Percentiles rank a stretch among this genome's conserved stretches.
These are phyloP conservation scores for Andrena flavipes DNA, from an alignment of 2,888 invertebrate genomes.

Conservation along the genomic window DNA sequence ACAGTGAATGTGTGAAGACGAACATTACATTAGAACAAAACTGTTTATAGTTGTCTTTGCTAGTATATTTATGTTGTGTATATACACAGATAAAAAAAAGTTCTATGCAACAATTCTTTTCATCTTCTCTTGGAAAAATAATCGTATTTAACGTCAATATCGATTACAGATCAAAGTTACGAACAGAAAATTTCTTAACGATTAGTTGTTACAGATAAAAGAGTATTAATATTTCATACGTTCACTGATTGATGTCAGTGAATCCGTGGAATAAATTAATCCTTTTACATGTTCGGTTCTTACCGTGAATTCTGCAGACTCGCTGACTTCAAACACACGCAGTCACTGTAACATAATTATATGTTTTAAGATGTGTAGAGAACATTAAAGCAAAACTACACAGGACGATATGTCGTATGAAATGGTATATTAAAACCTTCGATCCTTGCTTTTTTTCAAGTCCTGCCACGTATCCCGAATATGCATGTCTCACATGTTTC, in stretches of 20 bases:
- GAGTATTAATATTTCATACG: constrained; percentile 74
- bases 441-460: constrained; percentile 73
- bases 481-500: constrained; percentile 71
- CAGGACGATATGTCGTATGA: constrained; percentile 76
- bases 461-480: constrained; percentile 69
- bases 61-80: neutral
- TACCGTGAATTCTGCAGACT: constrained; percentile 69
- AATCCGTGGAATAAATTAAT: constrained; percentile 59
- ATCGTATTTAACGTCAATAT: neutral
- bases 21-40: constrained; percentile 28
- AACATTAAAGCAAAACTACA: constrained; percentile 78
- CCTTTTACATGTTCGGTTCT: constrained; percentile 42
- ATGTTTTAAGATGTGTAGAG: constrained; percentile 73
- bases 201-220: constrained; percentile 20
- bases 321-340: constrained; percentile 75
- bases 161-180: neutral
- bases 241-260: constrained; percentile 79
- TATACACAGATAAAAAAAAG: neutral
- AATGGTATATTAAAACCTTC: constrained; percentile 75
- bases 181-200: constrained; percentile 3
- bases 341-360: constrained; percentile 79
- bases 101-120: neutral
- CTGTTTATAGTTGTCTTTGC: no score
- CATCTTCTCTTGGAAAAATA: neutral
- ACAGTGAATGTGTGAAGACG: constrained; percentile 79